These are phyloP conservation scores for Xanthostigma xanthostigma DNA, from an alignment of 2,888 invertebrate species.

Conservation along the genomic window DNA sequence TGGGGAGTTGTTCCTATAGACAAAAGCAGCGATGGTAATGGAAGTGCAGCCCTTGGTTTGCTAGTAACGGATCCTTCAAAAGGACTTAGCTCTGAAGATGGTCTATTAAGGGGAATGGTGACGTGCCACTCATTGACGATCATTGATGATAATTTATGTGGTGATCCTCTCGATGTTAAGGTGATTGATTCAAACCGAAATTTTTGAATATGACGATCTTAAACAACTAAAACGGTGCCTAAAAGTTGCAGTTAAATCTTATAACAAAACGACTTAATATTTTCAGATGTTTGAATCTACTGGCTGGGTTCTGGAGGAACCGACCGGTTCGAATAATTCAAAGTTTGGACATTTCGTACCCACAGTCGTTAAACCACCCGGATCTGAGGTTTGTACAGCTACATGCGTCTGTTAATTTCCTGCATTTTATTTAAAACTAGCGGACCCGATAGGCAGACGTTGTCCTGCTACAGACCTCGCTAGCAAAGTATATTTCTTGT, in stretches of 20 bases:
- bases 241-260: neutral
- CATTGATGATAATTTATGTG: constrained; percentile 72
- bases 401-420: too few species aligned
- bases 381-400: too few species aligned
- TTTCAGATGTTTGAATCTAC: constrained; percentile 87
- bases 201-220: neutral
- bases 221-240: too few species aligned
- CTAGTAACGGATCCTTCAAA: constrained; percentile 17
- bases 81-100: constrained; percentile 9
- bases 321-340: constrained; percentile 28
- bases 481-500: too few species aligned
- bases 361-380: constrained; percentile 57
- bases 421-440: too few species aligned
- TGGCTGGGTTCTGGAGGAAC: constrained; percentile 76
- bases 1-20: constrained; percentile 71
- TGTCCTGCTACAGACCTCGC: too few species aligned
- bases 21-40: constrained; percentile 26
- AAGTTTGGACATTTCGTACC: constrained; percentile 81
- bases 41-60: constrained; percentile 5
- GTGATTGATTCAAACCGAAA: constrained; percentile 23
- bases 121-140: constrained; percentile 87
- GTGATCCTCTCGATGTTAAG: constrained; percentile 91
- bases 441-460: too few species aligned
- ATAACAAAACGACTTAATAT: neutral
- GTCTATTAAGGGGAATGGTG: constrained; percentile 56